Percentiles rank a stretch among this genome's conserved stretches.
These are phyloP conservation scores for Eufriesea mexicana DNA, from an alignment of 1,140 invertebrate genomes.

Conservation along the genomic window DNA sequence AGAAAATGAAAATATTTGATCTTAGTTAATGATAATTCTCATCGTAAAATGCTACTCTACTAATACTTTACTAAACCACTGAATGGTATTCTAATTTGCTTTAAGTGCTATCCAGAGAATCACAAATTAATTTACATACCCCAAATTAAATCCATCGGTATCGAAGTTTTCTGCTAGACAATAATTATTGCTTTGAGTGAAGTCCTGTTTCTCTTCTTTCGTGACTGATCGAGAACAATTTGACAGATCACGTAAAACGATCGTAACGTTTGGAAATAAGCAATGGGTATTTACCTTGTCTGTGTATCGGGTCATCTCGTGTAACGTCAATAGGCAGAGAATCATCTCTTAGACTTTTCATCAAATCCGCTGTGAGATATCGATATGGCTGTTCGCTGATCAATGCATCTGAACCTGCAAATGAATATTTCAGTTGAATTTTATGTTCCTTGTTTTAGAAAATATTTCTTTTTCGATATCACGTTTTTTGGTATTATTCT, in stretches of 20 bases:
- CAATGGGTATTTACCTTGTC: constrained; percentile 66
- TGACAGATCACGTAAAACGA: not conserved
- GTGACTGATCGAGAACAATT: constrained; percentile 68
- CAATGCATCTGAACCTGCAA: constrained; percentile 92
- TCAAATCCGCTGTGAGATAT: constrained; percentile 95
- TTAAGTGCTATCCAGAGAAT: not conserved
- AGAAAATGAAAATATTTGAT: constrained; percentile 61
- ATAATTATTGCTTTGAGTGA: constrained; percentile 80
- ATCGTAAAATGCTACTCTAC: constrained; percentile 5
- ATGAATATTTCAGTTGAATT: not conserved
- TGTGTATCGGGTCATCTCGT: constrained; percentile 89
- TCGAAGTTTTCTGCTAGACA: constrained; percentile 80
- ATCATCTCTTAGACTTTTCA: constrained; percentile 97
- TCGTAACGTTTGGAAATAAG: not conserved
- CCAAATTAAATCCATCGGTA: constrained; percentile 73
- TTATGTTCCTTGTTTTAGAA: not conserved
- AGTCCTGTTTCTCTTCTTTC: constrained; percentile 79
- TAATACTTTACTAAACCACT: not conserved
- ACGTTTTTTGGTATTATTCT: no score
- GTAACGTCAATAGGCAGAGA: constrained; percentile 96
- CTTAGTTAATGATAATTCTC: constrained; percentile 48
- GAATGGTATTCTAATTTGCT: not conserved
- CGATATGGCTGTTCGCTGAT: constrained; percentile 95
- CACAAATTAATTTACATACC: constrained; percentile 62
- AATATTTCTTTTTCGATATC: not conserved